Evolutionary conservation across 2,113 vertebrate species (phyloP), one percentile per base, ranked within the genome.

Genomic region (Emberiza fucata): DNA sequence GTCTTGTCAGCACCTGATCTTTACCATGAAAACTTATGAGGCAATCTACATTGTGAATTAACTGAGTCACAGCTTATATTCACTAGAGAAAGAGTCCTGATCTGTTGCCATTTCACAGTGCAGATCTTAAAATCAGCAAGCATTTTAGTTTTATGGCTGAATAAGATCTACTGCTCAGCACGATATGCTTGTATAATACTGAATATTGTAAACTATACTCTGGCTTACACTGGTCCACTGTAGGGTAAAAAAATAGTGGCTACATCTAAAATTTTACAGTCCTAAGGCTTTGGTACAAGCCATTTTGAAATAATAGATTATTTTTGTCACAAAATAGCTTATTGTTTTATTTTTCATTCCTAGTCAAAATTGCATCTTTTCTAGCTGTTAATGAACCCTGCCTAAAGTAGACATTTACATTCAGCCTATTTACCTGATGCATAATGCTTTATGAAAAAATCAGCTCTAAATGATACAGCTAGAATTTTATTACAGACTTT

Each of bases 401-500:
- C 89, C 90, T 96, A 95, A 97, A 97, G 86, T 75, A 97, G 96
- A 79, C 94, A 94, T 97, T 98, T 97, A 94, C 92, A 97, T 97
- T 97, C 97, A 96, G 90, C 90, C 96, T 96, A 81, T 97, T 98
- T 97, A 97, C 95, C 97, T 96, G 95, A 92, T 90, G 91, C 91
- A 93, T 97, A 97, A 97, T 85, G 92, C 86, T 94, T 97, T 97
- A 95, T 88, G 91, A 39, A 95, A 96, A 97, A 97, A 96, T 88
- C 92, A 95, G 91, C 93, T 92, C 95, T 95, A 96, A 97, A 97
- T n/a, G 66, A 95, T 65, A 95, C 21, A 39, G 35, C 95, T 70
- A 86, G 92, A 92, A 93, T 97, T 96, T 94, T 97, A 97, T 94
- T 95, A 90, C 83, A 79, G 90, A 88, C 31, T 96, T 97, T 95